Base-by-base conservation (phyloP, 2,888 invertebrate species). In the Polymixis lichenea region DNA sequence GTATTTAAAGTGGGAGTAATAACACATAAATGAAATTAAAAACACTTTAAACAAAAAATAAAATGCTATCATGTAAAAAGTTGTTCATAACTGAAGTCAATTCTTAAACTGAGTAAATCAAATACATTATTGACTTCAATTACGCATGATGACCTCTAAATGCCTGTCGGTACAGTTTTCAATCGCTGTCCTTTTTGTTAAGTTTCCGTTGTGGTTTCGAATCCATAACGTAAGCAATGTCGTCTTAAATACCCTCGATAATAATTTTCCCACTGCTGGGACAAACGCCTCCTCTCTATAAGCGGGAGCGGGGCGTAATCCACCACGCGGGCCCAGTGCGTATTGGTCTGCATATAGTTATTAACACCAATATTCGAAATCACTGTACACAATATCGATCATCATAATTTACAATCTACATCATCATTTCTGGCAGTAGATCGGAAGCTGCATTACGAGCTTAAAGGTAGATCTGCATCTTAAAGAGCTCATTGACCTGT, bases 401-500 rank as follows among this genome's bases (percentile, higher is more conserved):
- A 49, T 58, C 8, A 69, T 69, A 60, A 76, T 65, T 65, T 65
- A 76, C 58, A 65, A 60, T 81, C 38, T 28, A 74, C 28, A 74
- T 69, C 25, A 75, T 49, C 56, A 60, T 69, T 71, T 82, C 68
- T 81, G 82, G 82, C 82, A 85, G n/a, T 62, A 53, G 61, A 82
- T 75, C n/a, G 77, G 56, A 72, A 69, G 51, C 56, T 69, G 56
- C 25, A 82, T 72, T 64, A 69, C 7, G 11, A 19, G 75, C 61
- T 82, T 75, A 53, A 25, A 53, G 22, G 58, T 61, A 46, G 68
- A 51, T 75, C 69, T 53, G 53, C 56, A 64, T 60, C 70, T 85
- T 32, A 72, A 43, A 66, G 69, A 70, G 82, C 71, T 85, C 82
- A 69, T 72, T 82, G 77, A 82, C 82, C 85, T 66, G 58, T 28